Evolutionary conservation across 1,140 invertebrate species (phyloP).

Genomic region (Thaumatotibia leucotreta): DNA sequence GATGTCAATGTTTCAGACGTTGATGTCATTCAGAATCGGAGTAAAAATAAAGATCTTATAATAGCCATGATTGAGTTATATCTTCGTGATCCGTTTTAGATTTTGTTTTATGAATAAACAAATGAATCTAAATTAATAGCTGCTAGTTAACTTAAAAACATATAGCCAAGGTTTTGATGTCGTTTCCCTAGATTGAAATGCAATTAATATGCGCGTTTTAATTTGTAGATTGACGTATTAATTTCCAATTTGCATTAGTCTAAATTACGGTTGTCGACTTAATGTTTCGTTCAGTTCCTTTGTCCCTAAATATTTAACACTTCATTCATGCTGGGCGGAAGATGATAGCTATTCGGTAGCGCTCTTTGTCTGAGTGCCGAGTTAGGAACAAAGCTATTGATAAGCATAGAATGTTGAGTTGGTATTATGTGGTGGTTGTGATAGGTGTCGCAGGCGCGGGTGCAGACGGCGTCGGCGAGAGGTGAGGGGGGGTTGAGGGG

Average conservation of each 20-base stretch:
- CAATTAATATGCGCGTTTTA: not conserved
- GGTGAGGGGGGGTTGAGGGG: constrained; percentile 19
- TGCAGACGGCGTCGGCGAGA: constrained; percentile 1
- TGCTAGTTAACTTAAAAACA: not conserved
- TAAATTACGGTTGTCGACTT: not conserved
- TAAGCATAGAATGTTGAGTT: constrained; percentile 19
- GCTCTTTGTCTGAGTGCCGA: not conserved
- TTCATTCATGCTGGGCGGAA: not conserved
- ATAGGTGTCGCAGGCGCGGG: constrained; percentile 36
- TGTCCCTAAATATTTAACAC: not conserved
- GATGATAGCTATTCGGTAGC: not conserved
- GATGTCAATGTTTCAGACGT: not conserved
- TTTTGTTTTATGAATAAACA: not conserved
- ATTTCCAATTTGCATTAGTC: not conserved
- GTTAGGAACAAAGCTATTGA: not conserved
- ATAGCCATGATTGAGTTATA: constrained; percentile 1
- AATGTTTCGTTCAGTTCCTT: not conserved
- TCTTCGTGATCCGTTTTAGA: constrained; percentile 6
- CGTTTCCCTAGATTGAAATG: not conserved
- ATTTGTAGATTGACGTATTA: not conserved
- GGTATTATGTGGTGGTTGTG: constrained; percentile 48
- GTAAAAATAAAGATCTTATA: not conserved
- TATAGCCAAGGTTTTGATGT: not conserved
- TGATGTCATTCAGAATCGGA: not conserved
- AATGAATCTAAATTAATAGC: constrained; percentile 5